Evolutionary conservation across 92 coral and sea anemone genomes (phyloP), one percentile per base, ranked within the genome.

Genomic region (Zoanthus gigantus): DNA sequence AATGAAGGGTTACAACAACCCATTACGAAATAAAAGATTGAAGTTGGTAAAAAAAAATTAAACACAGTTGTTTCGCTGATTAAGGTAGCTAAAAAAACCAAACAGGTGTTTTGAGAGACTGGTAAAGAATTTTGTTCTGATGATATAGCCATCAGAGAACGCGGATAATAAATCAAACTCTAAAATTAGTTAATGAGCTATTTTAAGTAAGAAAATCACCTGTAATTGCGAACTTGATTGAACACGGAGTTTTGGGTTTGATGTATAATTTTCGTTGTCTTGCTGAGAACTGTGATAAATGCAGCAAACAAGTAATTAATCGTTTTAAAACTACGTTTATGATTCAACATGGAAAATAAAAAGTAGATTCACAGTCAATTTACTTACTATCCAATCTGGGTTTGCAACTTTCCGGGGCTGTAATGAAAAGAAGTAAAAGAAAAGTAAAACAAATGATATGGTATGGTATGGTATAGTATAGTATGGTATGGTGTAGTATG

Each of bases 321-420:
- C 8, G 8, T 47, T 47, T 47, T 47, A 4, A 4, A 47, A 47
- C 8, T 47, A 4, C 8, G 4, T 47, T 4, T 47, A 47, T 47
- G 52, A 4, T 47, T 47, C 52, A 4, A 4, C 4, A 47, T 4
- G 52, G 8, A 8, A 47, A 47, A 47, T 4, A 47, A 9, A 5
- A 0, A 68, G 12, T 1, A n/a, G 28, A 66, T 0, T 1, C 42
- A 4, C 67, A 1, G 16, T 18, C 9, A 34, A 46, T 65, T 0
- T 2, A 95, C 99, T 95, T 91, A 97, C 99, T 45, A 97, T 93
- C 99, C 99, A 97, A 76, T 97, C 99, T 14, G 99, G 99, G 77
- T 97, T 97, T 13, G 99, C 99, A 1, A 97, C 99, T 84, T 94
- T 95, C 86, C 96, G 90, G 17, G 99, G 95, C 99, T 97, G 92